These are phyloP conservation scores for Tinea trinotella DNA, from an alignment of 2,888 invertebrate species.

Conservation along the genomic window DNA sequence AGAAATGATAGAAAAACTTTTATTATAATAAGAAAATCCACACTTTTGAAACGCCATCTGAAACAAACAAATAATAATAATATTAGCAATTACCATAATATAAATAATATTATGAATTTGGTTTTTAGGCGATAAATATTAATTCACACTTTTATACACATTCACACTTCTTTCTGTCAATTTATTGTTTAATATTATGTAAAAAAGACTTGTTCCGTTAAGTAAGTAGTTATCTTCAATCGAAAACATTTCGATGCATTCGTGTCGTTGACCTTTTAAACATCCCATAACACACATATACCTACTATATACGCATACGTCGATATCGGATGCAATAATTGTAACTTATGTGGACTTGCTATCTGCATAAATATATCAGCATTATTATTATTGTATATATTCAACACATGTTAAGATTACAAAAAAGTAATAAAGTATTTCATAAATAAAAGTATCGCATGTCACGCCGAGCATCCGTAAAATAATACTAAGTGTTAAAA, in stretches of 20 bases:
- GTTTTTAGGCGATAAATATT: not conserved
- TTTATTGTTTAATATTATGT: not conserved
- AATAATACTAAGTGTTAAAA: not conserved
- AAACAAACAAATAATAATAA: conserved; percentile 13
- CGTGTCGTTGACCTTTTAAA: not conserved
- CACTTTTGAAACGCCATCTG: conserved; percentile 14
- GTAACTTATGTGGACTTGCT: not conserved
- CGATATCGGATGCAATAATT: not conserved
- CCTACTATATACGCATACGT: not conserved
- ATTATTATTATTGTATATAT: not conserved
- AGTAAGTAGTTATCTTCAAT: conserved; percentile 1
- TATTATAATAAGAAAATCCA: not conserved
- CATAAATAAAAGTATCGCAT: not conserved
- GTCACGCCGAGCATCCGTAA: not conserved
- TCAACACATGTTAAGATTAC: not conserved
- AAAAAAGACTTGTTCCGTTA: not conserved
- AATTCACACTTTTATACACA: not conserved
- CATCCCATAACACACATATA: not conserved
- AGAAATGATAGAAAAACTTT: not conserved
- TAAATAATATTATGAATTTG: not conserved
- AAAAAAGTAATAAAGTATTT: too few species aligned
- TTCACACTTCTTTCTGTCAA: not conserved
- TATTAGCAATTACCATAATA: not conserved
- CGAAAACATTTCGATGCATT: not conserved
- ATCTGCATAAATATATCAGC: not conserved